Evolutionary conservation across 30 jellyfish, hydroid and myxozoan genomes (phyloP), one percentile per base, ranked within the genome.

Genomic region (Cassiopea andromeda): DNA sequence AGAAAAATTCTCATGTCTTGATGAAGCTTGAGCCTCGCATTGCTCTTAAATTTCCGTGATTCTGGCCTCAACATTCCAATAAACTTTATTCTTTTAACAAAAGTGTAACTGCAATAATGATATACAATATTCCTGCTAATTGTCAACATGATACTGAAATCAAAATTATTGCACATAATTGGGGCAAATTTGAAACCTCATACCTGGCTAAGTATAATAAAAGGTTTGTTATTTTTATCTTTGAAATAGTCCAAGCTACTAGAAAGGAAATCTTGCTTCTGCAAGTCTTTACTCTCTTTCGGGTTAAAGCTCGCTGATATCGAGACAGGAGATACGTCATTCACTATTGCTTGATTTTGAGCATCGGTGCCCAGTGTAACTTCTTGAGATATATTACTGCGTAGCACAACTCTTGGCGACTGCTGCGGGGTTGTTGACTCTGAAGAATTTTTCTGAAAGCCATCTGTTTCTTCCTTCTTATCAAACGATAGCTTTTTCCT

Each of bases 201-300:
- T 71, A 95, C 99, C 97, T 95, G 97, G 66, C 99, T 91, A 2
- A 95, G 84, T 38, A 95, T 88, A 16, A 90, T 91, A 77, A 91
- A 95, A 1, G 99, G 99, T 48, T 93, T 84, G 13, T 84, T 80
- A 60, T n/a, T 46, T n/a, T 86, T 87, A 38, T 77, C 93, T 8
- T 79, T 86, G 75, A 75, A 86, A 61, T 86, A 85, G 46, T 86
- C 93, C 45, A 74, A 67, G 73, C 93, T 86, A 13, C 93, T 89
- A 2, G 85, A 64, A 17, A 75, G 84, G 15, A 86, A 43, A 45
- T 86, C 93, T 46, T 81, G 81, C 46, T n/a, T 10, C 2, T 79
- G 54, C 49, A 47, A 7, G 49, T 57, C 69, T 46, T 48, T 81
- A 46, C 18, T 69, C 47, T 69, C 48, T 8, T 67, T 66, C 9